These are phyloP conservation scores for Globodera rostochiensis DNA, from an alignment of 1,140 invertebrate genomes.

Conservation along the genomic window DNA sequence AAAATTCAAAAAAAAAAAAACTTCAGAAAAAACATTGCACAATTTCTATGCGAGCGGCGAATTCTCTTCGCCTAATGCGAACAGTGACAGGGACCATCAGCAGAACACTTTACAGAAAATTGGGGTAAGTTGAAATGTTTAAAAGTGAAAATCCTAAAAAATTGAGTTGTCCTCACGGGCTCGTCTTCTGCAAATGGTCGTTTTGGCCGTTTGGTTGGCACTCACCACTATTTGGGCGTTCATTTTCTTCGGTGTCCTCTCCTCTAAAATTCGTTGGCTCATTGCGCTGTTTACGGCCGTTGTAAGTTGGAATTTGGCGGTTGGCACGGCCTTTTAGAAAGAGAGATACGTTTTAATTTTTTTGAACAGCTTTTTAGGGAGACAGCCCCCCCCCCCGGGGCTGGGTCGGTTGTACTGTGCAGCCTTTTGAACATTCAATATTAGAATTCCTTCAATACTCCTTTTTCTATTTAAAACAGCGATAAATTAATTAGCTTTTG, in stretches of 20 bases:
- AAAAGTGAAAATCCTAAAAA: no score
- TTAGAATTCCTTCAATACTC: no score
- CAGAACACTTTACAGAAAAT: not conserved
- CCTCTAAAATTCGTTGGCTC: constrained; percentile 23
- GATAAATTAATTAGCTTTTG: constrained; percentile 18
- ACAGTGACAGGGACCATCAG: not conserved
- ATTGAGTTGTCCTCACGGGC: constrained; percentile 44
- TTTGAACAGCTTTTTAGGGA: no score
- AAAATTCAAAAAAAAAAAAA: not conserved
- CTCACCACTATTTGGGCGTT: constrained; percentile 48
- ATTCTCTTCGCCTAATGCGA: constrained; percentile 17
- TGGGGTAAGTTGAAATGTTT: constrained; percentile 32
- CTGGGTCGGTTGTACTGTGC: no score
- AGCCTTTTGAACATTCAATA: no score
- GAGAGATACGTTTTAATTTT: no score
- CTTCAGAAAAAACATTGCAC: not conserved
- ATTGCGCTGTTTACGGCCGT: not conserved
- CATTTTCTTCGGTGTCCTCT: constrained; percentile 40
- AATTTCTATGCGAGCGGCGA: constrained; percentile 25
- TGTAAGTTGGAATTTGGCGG: not conserved
- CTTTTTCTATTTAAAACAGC: constrained; percentile 37
- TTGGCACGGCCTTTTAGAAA: no score
- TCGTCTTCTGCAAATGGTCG: constrained; percentile 37
- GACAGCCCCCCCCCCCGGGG: no score
- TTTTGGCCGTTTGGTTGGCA: constrained; percentile 48